Percentiles rank a stretch among this genome's conserved stretches.
These are phyloP conservation scores for Andrena dorsata DNA, from an alignment of 2,888 invertebrate genomes.

Conservation along the genomic window DNA sequence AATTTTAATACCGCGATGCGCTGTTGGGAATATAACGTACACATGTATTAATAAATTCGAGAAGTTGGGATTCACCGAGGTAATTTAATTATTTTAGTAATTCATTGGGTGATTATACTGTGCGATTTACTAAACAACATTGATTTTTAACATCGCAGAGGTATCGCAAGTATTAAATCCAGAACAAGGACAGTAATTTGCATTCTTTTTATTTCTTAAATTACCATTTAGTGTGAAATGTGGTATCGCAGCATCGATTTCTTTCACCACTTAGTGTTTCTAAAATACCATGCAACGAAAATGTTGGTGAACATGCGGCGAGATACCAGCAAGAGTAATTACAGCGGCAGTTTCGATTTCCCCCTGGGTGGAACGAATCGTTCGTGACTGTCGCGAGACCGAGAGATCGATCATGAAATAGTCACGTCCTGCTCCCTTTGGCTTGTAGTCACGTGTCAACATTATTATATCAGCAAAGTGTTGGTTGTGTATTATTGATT, in stretches of 20 bases:
- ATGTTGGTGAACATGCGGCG: conserved; percentile 31
- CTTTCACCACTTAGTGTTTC: conserved; percentile 26
- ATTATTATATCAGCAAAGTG: conserved; percentile 22
- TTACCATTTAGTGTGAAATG: conserved; percentile 44
- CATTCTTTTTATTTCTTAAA: conserved; percentile 1
- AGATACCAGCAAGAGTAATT: conserved; percentile 33
- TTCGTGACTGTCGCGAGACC: conserved; percentile 44
- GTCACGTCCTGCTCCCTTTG: background rate
- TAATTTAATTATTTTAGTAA: too few species aligned
- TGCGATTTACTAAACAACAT: too few species aligned
- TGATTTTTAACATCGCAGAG: too few species aligned
- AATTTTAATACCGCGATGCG: background rate
- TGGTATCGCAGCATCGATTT: conserved; percentile 41
- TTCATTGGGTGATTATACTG: too few species aligned
- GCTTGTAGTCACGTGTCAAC: conserved; percentile 39
- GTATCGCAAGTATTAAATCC: conserved; percentile 43
- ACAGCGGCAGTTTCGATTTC: conserved; percentile 31
- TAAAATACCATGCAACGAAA: conserved; percentile 35
- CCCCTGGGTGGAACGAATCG: conserved; percentile 26
- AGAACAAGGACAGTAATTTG: background rate
- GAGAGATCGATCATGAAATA: conserved; percentile 43
- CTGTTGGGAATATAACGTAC: background rate
- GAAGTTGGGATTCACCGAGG: too few species aligned
- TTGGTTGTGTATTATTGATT: conserved; percentile 32
- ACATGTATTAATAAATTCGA: too few species aligned